Base-by-base conservation (phyloP, 2,888 invertebrate species). In the Meghimatium bilineatum region DNA sequence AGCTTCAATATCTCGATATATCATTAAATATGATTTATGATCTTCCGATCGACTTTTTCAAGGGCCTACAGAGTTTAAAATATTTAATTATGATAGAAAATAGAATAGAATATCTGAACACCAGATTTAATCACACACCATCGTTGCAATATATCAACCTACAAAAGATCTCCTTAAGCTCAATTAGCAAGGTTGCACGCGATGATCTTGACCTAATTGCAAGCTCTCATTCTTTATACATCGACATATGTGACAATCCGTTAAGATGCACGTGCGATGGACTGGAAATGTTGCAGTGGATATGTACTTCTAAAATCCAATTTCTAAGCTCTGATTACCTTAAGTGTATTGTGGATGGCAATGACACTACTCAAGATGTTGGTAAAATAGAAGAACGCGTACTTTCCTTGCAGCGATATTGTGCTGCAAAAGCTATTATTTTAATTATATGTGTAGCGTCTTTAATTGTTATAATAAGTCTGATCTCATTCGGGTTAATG, bases 211-310 rank as follows among this genome's bases (percentile, higher is more conserved):
- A 79, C 14, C 6, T 17, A 23, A 63, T 79, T 20, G 44, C 49
- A 44, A 29, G 14, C 14, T 49, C 10, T 6, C 67, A 66, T n/a
- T 17, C 44, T 0, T 5, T 69, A 20, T 32, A 67, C 23, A 32
- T 79, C 29, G 79, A 79, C 32, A 0, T 79, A 23, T 36, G 49
- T 12, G 1, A 23, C 2, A 79, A 79, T 44, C 85, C 78, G 26
- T 38, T 85, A 23, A 52, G 32, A 1, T 83, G 82, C 71, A 80
- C 72, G 0, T 83, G 83, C 34, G 32, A 69, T 17, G 78, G 77
- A 17, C n/a, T 82, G 26, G 82, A 83, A n/a, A 29, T 80, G 29
- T 63, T 80, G 17, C 10, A 23, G 29, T 84, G 84, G 84, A 44
- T 80, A 6, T n/a, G 23, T 8, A 44, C 66, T 5, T 49, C 75